These are phyloP conservation scores for Cyclopterus lumpus DNA, from an alignment of 2,797 vertebrate genomes.

Conservation along the genomic window DNA sequence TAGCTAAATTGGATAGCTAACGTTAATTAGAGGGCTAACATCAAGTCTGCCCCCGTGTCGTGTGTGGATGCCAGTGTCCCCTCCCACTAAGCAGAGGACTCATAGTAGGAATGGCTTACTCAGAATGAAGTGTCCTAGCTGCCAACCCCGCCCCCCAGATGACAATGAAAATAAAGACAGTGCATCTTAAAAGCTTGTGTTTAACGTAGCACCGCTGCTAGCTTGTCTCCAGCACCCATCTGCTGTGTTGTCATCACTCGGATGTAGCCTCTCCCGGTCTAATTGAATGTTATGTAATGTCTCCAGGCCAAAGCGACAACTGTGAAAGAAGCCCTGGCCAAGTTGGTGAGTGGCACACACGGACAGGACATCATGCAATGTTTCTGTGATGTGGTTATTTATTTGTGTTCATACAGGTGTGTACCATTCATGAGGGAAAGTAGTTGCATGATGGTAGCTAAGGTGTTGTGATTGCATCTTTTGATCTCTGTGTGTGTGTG, in stretches of 20 bases:
- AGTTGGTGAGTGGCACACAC: slow-evolving; percentile 64
- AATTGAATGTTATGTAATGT: slow-evolving; percentile 31
- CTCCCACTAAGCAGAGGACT: neutral
- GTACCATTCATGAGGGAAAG: neutral
- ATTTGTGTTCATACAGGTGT: neutral
- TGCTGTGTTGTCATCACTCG: neutral
- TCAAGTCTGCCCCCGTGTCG: neutral
- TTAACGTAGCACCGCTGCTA: neutral
- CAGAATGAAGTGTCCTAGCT: neutral
- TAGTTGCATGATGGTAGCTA: neutral
- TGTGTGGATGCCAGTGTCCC: too few species aligned
- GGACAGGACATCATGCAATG: neutral
- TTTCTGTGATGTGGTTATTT: neutral
- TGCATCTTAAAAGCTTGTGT: neutral
- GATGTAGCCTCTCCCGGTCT: neutral
- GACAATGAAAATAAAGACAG: neutral
- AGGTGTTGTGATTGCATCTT: slow-evolving; percentile 4
- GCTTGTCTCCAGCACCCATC: neutral
- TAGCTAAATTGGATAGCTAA: slow-evolving; percentile 39
- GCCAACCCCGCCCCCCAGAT: neutral
- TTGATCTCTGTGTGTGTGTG: neutral
- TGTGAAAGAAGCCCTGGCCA: slow-evolving; percentile 69
- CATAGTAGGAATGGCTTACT: neutral
- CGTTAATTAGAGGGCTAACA: neutral
- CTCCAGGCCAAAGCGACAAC: slow-evolving; percentile 71